Evolutionary conservation across 2,888 invertebrate genomes (phyloP).

Genomic region (Drosophila rubida): DNA sequence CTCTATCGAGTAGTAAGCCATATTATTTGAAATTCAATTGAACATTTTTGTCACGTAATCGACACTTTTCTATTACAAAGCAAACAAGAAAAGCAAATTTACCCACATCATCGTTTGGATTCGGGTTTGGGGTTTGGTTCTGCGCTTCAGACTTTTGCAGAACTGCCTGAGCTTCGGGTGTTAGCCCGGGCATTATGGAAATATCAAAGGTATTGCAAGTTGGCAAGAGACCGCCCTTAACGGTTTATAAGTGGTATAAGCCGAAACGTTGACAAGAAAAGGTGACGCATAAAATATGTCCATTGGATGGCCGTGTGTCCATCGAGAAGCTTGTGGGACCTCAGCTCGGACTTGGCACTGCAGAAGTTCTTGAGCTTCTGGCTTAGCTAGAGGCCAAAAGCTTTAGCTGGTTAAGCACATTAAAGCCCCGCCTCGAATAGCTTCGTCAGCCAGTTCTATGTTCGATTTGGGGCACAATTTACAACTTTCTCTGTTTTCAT

Average conservation of each 20-base stretch:
- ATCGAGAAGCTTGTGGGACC: slow-evolving; percentile 9
- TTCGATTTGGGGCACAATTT: neutral
- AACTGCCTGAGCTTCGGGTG: neutral
- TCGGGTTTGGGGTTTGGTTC: slow-evolving; percentile 16
- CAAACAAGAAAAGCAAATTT: slow-evolving; percentile 61
- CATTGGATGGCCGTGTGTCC: slow-evolving; percentile 31
- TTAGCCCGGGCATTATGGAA: slow-evolving; percentile 47
- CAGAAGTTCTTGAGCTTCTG: neutral
- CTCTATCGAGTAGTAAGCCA: slow-evolving; percentile 44
- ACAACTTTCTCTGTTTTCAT: neutral
- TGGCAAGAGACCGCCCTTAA: slow-evolving; percentile 53
- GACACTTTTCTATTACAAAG: slow-evolving; percentile 71
- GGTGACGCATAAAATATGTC: slow-evolving; percentile 67
- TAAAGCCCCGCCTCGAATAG: slow-evolving; percentile 11
- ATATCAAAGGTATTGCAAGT: slow-evolving; percentile 55
- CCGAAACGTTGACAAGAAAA: slow-evolving; percentile 65
- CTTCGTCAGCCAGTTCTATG: neutral
- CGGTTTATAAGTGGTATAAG: slow-evolving; percentile 59
- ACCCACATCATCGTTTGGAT: slow-evolving; percentile 60
- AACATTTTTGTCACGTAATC: slow-evolving; percentile 80
- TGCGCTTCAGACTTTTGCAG: neutral
- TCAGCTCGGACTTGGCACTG: slow-evolving; percentile 4
- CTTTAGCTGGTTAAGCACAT: slow-evolving; percentile 3
- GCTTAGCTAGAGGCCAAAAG: neutral
- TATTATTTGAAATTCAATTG: slow-evolving; percentile 78